phyloP scores from a whole-genome alignment of 30 jellyfish, hydroid and myxozoan genomes.

The Aurelia coerulea region DNA sequence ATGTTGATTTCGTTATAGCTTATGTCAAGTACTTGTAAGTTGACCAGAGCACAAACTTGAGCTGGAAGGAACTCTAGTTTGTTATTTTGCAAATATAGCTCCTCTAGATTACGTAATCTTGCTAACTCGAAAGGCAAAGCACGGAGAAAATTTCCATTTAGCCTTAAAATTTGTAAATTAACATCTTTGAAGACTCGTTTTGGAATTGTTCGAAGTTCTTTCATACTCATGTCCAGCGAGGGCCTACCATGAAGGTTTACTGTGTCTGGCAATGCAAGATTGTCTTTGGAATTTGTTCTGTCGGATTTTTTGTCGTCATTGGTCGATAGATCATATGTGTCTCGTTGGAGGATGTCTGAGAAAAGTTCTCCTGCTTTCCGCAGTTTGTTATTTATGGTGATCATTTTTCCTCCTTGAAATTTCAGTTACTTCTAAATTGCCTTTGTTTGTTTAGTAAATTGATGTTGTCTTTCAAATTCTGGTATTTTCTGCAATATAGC shows the following conservation, averaged over 20 bases:
- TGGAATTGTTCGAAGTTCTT: constrained; percentile 41
- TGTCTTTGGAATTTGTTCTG: constrained; percentile 3
- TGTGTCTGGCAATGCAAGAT: constrained; percentile 34
- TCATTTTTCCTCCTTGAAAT: neutral
- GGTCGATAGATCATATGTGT: constrained; percentile 36
- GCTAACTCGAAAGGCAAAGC: constrained; percentile 57
- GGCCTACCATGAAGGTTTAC: constrained; percentile 57
- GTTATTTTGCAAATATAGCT: constrained; percentile 62
- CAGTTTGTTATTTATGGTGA: constrained; percentile 33
- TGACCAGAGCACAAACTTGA: constrained; percentile 58
- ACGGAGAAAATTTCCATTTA: constrained; percentile 50
- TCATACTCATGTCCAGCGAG: constrained; percentile 55
- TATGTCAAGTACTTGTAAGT: constrained; percentile 56
- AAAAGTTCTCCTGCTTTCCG: constrained; percentile 68
- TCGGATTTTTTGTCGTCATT: constrained; percentile 11
- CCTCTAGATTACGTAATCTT: constrained; percentile 52
- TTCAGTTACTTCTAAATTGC: neutral
- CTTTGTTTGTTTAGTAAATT: too few species aligned
- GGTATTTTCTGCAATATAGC: too few species aligned
- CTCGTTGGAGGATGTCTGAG: constrained; percentile 57
- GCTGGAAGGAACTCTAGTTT: constrained; percentile 69
- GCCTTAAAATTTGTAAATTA: constrained; percentile 35
- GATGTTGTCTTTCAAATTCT: too few species aligned
- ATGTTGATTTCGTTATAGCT: constrained; percentile 55
- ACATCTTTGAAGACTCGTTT: constrained; percentile 29